Evolutionary conservation across 2,888 invertebrate species (phyloP).

Genomic region (Allygus modestus): DNA sequence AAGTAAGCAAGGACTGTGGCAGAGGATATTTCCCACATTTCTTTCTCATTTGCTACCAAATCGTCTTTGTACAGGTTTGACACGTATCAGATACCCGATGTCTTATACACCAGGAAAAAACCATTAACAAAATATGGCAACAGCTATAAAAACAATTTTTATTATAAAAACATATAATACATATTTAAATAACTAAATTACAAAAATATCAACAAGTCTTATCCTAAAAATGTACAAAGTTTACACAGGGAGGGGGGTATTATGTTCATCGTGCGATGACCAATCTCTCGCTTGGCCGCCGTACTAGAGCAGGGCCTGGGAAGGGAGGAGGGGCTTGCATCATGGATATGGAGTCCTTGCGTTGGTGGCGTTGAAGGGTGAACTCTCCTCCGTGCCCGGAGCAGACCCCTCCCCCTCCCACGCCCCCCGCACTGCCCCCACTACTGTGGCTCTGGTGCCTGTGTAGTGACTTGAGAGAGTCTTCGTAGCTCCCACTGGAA

Average conservation of each 20-base stretch:
- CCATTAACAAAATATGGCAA: constrained; percentile 1
- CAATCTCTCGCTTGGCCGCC: constrained; percentile 62
- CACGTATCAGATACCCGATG: too few species aligned
- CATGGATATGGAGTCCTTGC: constrained; percentile 51
- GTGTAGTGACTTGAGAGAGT: constrained; percentile 84
- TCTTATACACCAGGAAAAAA: too few species aligned
- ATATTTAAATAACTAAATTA: constrained; percentile 57
- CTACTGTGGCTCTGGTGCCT: constrained; percentile 72
- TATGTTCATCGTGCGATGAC: constrained; percentile 58
- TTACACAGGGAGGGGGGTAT: constrained; percentile 24
- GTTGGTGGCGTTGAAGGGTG: constrained; percentile 51
- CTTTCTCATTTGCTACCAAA: too few species aligned
- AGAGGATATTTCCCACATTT: too few species aligned
- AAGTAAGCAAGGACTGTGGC: too few species aligned
- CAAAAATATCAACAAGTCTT: constrained; percentile 25
- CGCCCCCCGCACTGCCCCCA: constrained; percentile 58
- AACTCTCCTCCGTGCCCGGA: constrained; percentile 58
- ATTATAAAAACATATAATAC: constrained; percentile 58
- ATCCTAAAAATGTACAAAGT: constrained; percentile 44
- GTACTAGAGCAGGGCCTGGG: constrained; percentile 45
- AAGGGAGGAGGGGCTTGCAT: constrained; percentile 44
- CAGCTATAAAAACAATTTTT: constrained; percentile 36
- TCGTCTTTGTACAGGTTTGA: too few species aligned
- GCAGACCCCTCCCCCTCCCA: constrained; percentile 54
- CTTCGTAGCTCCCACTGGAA: constrained; percentile 87